Evolutionary conservation across 2,113 vertebrate species (phyloP), one percentile per base, ranked within the genome.

Genomic region (Noctilio leporinus): DNA sequence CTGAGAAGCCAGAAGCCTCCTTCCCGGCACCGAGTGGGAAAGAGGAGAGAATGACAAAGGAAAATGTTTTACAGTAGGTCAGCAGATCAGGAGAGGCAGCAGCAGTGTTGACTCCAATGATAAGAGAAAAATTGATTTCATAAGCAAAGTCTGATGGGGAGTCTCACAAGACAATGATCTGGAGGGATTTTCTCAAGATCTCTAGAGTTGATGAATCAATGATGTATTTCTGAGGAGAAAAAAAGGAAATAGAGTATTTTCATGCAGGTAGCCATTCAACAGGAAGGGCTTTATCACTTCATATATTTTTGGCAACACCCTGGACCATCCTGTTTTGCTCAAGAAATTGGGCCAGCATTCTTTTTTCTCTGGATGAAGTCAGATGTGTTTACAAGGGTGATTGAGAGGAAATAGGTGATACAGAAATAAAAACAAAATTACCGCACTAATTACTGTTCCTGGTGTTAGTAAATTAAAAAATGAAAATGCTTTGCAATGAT

Each of bases 41-140:
- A 84, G 57, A 83, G 90, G 51, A 92, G 57, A 80, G 75, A 55
- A 86, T 0, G 64, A 80, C 55, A 43, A 33, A 53, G n/a, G 28
- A 53, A 59, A 65, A 59, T 2, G 24, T 53, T 83, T 38, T 24
- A 19, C 19, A 24, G 3, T 15, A 16, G 24, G 35, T 12, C 55
- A 82, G 30, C 47, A 30, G 16, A 38, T 24, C 47, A 17, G 53
- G 70, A n/a, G 53, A 51, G 51, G 19, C 1, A 28, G n/a, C n/a
- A 17, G 73, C 0, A 0, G 7, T 10, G 26, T 20, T 10, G 19
- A 19, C 26, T 3, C 33, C 10, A 19, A 20, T 5, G 67, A 10
- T 12, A 4, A 38, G 1, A 45, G 57, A 14, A 7, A 51, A 30
- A 38, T 53, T 10, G 45, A 51, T 26, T 64, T 2, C 45, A 0